phyloP scores from a whole-genome alignment of 2,797 vertebrate species.

The Darevskia mixta region DNA sequence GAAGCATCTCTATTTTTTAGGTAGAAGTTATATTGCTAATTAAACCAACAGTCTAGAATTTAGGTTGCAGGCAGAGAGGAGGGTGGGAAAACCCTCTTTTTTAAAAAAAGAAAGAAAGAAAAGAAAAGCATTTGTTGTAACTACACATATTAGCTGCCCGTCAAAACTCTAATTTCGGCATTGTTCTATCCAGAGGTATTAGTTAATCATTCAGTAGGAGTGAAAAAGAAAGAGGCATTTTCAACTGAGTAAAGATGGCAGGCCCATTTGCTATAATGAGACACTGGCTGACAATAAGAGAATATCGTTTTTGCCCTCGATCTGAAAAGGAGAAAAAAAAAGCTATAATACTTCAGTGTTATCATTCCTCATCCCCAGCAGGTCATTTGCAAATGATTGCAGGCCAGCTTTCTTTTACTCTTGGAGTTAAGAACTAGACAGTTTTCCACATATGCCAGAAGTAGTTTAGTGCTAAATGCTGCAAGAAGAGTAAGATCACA shows the following conservation, averaged over 20 bases:
- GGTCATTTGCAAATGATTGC: slow-evolving; percentile 48
- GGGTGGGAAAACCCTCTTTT: no score
- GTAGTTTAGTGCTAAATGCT: not conserved
- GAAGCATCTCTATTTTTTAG: slow-evolving; percentile 10
- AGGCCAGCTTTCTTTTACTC: not conserved
- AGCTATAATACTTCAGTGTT: slow-evolving; percentile 37
- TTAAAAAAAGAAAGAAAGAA: no score
- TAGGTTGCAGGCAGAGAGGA: slow-evolving; percentile 13
- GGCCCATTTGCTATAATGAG: slow-evolving; percentile 61
- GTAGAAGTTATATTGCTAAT: slow-evolving; percentile 48
- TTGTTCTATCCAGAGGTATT: slow-evolving; percentile 38
- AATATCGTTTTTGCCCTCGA: slow-evolving; percentile 45
- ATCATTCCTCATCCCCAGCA: slow-evolving; percentile 46
- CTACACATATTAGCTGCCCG: slow-evolving; percentile 33
- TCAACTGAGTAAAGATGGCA: slow-evolving; percentile 22
- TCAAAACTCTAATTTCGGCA: slow-evolving; percentile 44
- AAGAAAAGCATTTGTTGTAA: slow-evolving; percentile 31
- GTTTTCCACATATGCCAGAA: slow-evolving; percentile 31
- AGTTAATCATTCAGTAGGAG: slow-evolving; percentile 40
- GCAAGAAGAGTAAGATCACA: no score
- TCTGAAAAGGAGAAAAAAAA: slow-evolving; percentile 31
- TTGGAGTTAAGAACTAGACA: slow-evolving; percentile 49
- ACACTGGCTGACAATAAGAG: slow-evolving; percentile 46
- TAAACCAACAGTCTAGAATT: slow-evolving; percentile 59
- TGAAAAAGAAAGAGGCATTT: slow-evolving; percentile 35